Evolutionary conservation across 2,888 invertebrate genomes (phyloP).

Genomic region (Apotomis betuletana): DNA sequence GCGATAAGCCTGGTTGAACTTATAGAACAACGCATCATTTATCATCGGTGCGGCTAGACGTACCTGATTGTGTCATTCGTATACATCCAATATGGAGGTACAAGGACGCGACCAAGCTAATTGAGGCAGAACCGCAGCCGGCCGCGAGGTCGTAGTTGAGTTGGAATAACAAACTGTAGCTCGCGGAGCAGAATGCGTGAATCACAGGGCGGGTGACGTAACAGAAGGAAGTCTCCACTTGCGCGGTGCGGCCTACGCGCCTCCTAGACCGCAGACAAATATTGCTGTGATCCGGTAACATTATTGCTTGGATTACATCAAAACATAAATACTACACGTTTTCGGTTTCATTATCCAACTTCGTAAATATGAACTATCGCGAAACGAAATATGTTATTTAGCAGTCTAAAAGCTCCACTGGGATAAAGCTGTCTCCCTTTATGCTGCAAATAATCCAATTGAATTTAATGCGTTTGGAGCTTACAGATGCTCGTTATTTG

Average conservation of each 20-base stretch:
- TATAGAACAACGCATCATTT: slow-evolving; percentile 49
- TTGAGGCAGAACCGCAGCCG: slow-evolving; percentile 46
- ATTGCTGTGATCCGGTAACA: slow-evolving; percentile 61
- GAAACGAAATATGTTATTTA: slow-evolving; percentile 17
- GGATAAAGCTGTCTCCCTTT: slow-evolving; percentile 1
- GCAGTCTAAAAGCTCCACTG: slow-evolving; percentile 5
- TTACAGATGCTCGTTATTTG: too few relatives aligned
- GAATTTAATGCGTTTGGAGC: too few relatives aligned
- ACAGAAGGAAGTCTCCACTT: slow-evolving; percentile 77
- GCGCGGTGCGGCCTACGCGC: slow-evolving; percentile 69
- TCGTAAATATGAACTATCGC: slow-evolving; percentile 17
- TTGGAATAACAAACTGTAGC: slow-evolving; percentile 58
- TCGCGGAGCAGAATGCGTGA: slow-evolving; percentile 66
- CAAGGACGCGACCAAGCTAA: slow-evolving; percentile 56
- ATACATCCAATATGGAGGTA: slow-evolving; percentile 52
- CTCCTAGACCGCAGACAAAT: slow-evolving; percentile 62
- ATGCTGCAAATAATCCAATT: slow-evolving; percentile 7
- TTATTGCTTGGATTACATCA: slow-evolving; percentile 55
- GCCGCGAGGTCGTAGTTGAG: slow-evolving; percentile 64
- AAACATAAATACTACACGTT: neutral
- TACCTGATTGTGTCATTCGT: slow-evolving; percentile 50
- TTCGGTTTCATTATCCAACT: neutral
- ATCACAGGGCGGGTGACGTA: slow-evolving; percentile 74
- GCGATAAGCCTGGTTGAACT: slow-evolving; percentile 52
- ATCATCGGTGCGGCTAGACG: slow-evolving; percentile 50